A percentile compares a stretch with the other conserved stretches of the same genome.
phyloP scores from a whole-genome alignment of 2,113 vertebrate species.

The Xenus cinereus region DNA sequence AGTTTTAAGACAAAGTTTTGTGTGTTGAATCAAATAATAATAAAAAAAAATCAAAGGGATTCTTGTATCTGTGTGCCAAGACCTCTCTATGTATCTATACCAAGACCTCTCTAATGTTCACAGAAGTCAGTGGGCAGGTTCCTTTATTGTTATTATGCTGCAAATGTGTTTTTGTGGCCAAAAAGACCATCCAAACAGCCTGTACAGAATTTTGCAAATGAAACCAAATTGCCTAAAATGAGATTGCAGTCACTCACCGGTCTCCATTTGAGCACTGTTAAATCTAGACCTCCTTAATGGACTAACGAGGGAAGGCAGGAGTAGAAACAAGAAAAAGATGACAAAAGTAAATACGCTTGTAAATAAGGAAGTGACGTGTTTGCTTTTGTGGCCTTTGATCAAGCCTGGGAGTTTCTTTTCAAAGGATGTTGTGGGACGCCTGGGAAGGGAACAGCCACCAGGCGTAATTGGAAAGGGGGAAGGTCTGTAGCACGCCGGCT shows the following conservation, averaged over 20 bases:
- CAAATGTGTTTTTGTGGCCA: background rate
- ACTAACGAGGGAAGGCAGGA: background rate
- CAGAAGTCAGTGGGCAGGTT: background rate
- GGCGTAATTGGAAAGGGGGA: background rate
- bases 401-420: background rate
- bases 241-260: background rate
- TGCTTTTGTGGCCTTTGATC: slow-evolving; percentile 28
- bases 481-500: background rate
- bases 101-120: background rate
- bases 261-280: background rate
- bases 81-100: background rate
- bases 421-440: background rate
- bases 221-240: background rate
- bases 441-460: slow-evolving; percentile 3
- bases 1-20: background rate
- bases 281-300: background rate
- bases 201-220: background rate
- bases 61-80: background rate
- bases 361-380: background rate
- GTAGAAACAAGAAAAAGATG: background rate
- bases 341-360: background rate
- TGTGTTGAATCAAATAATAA: background rate
- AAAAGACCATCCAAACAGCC: background rate
- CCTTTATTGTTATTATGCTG: background rate
- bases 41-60: background rate